Evolutionary conservation across 2,797 vertebrate species (phyloP), one percentile per base, ranked within the genome.

Genomic region (Pangasius sanitwongsei): DNA sequence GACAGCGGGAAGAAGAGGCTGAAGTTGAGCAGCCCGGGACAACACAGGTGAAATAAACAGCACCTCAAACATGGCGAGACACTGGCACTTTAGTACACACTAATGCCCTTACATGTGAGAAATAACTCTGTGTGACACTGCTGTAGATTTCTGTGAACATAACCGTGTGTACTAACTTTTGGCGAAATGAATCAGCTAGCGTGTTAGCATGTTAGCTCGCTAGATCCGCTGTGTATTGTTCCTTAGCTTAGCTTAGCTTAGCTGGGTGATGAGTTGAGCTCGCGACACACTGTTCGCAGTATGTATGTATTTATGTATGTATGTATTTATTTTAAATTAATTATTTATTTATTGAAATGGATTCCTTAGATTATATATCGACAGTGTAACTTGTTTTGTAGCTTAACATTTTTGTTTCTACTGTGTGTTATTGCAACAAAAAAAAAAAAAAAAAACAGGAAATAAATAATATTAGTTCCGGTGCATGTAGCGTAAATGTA

Each of bases 1-100:
- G 93, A 94, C 95, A 94, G 95, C 95, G 95, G 94, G 96, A 96
- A 89, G 90, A 90, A 63, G 93, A 87, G 90, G 86, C 91, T 82
- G 95, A 95, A 95, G 80, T 94, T 91, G 93, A 95, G 91, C 94
- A 94, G 92, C 93, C 93, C 87, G 94, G 87, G 75, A 94, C 91
- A 92, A 93, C 88, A 1, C 95, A 96, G 96, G 96, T 96, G 92
- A 95, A 63, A 20, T 15, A 23, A 67, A 61, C 57, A 37, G 18
- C 16, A 61, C 48, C 25, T 3, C 81, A 44, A 16, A 77, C 74
- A 50, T 3, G 72, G 3, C 55, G 20, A 48, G 0, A 48, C 12
- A n/a, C 41, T 5, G 61, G 1, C 15, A 0, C 6, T 9, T 83
- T 65, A 48, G 13, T 69, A 12, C 61, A 20, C 44, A 34, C 0